Evolutionary conservation across 2,113 vertebrate species (phyloP), one percentile per base, ranked within the genome.

Genomic region (Eulemur rufifrons): DNA sequence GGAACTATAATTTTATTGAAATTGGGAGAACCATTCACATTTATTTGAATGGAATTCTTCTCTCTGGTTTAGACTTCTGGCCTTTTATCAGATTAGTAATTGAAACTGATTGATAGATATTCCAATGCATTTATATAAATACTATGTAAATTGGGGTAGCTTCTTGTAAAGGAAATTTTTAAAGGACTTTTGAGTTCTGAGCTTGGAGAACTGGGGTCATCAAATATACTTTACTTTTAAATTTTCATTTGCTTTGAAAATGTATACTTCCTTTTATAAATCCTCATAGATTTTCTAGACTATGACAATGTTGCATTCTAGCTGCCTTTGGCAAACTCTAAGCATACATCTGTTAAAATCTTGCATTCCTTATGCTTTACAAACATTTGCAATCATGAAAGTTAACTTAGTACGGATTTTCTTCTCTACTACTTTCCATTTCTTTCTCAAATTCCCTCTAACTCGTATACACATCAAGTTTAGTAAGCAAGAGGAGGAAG

Each of bases 161-260:
- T 64, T 27, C 69, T 87, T 91, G 4, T 50, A 84, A 82, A 87
- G 9, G 11, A 6, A 69, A 77, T 82, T 95, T 84, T 88, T 73
- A 71, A 54, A 91, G 20, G 45, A 78, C 42, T 64, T 87, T 63
- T 8, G 18, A 9, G 21, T 66, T 95, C 37, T 59, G 54, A 78
- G 4, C 45, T 78, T 95, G 56, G 37, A 87, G 52, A 88, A 83
- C 8, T 84, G 23, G 32, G 32, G 37, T 71, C 20, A 56, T 54
- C 9, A 29, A 86, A 93, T n/a, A 93, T 27, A 77, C 1, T 52
- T 14, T 90, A 56, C 45, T 14, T 6, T 86, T n/a, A 82, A 87
- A 93, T 45, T 83, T 73, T 83, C 63, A 91, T 52, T 87, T 61
- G 39, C 63, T 92, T 95, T 83, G 37, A 90, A 86, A 93, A 83